Evolutionary conservation across 2,888 invertebrate genomes (phyloP), one percentile per base, ranked within the genome.

Genomic region (Callosobruchus maculatus): DNA sequence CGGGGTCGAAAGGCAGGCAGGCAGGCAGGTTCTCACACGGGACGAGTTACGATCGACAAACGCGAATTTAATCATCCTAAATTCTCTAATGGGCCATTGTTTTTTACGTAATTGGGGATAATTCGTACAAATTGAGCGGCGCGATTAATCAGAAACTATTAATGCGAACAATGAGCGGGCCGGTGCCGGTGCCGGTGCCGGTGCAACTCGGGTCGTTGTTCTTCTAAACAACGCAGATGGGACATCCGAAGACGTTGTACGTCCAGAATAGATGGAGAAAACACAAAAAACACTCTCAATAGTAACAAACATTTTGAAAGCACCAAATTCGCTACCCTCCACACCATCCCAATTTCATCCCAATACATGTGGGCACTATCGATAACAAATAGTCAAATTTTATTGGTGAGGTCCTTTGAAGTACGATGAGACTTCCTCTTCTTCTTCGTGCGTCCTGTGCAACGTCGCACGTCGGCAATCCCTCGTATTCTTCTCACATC

Each of bases 91-190:
- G 77, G 73, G 75, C 73, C 72, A 78, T 78, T 78, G 78, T 78
- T 77, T 78, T 73, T 74, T 66, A 70, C 73, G 73, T 74, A 78
- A 78, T 78, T 77, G 75, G 74, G 74, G 72, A 73, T 74, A 78
- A 78, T 78, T 78, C 72, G 21, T 69, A 73, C 76, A 71, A 78
- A 78, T 78, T 78, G 49, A 49, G 49, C 49, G 4, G 77, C 68
- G 76, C 70, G 76, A 78, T 77, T 77, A 77, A 77, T 78, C 76
- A 76, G 71, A 74, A 73, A 72, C 77, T 70, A 76, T 78, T 76
- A 78, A 78, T 71, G 70, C 72, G 77, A 77, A 77, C 77, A 78
- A 78, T 74, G 77, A 76, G 70, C 77, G 76, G 76, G 77, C 77
- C 75, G n/a, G n/a, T n/a, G n/a, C n/a, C n/a, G n/a, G n/a, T n/a